These are phyloP conservation scores for Formica aserva DNA, from an alignment of 2,888 invertebrate genomes.

Conservation along the genomic window DNA sequence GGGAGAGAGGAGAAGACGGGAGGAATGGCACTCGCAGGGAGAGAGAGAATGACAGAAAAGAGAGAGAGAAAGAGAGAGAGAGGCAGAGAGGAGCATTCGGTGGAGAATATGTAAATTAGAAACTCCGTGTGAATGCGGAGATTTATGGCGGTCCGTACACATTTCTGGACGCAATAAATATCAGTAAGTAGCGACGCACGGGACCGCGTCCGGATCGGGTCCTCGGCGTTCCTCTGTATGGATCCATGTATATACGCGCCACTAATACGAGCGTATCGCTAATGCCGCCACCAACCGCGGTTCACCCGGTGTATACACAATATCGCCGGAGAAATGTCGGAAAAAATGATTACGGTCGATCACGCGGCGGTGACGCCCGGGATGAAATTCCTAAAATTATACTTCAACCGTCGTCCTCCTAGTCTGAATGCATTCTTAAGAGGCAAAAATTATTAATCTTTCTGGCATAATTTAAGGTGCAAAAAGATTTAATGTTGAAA, in stretches of 20 bases:
- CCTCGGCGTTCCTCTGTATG: slow-evolving; percentile 51
- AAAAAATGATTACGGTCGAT: slow-evolving; percentile 56
- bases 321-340: slow-evolving; percentile 47
- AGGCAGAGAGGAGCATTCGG: slow-evolving; percentile 61
- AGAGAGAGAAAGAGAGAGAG: slow-evolving; percentile 59
- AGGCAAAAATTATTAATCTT: slow-evolving; percentile 5
- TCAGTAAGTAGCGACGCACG: slow-evolving; percentile 85
- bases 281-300: slow-evolving; percentile 43
- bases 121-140: slow-evolving; percentile 86
- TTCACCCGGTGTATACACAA: slow-evolving; percentile 28
- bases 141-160: slow-evolving; percentile 85
- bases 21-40: slow-evolving; percentile 25
- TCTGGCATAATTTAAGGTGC: neutral
- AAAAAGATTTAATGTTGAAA: slow-evolving; percentile 7
- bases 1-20: slow-evolving; percentile 7
- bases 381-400: slow-evolving; percentile 43
- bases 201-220: slow-evolving; percentile 78
- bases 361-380: slow-evolving; percentile 39
- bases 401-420: neutral
- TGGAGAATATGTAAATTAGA: slow-evolving; percentile 85
- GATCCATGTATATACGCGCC: neutral
- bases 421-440: neutral
- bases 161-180: slow-evolving; percentile 86
- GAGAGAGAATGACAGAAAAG: slow-evolving; percentile 23
- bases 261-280: slow-evolving; percentile 16